Conservation (phyloP, 1,140 invertebrate species). For the Cydia splendana region DNA sequence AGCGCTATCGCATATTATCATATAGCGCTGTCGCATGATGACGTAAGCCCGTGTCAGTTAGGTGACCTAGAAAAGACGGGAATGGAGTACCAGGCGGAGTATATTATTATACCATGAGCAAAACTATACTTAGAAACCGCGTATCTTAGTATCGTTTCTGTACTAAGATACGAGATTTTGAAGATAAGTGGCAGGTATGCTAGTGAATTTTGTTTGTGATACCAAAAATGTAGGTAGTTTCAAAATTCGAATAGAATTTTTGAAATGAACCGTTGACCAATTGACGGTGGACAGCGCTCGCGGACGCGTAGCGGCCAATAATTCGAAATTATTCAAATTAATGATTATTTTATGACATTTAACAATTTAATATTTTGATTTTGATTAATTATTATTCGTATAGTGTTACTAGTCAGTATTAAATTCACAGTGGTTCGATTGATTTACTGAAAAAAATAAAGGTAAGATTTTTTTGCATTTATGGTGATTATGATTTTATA, state of each 20-base stretch:
- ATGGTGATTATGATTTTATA: too few species aligned
- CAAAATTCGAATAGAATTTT: background rate
- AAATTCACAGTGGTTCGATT: background rate
- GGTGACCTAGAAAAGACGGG: too few species aligned
- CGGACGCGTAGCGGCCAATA: constrained; percentile 19
- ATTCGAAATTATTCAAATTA: constrained; percentile 4
- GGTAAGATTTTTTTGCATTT: background rate
- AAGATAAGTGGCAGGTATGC: background rate
- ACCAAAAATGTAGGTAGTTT: constrained; percentile 2
- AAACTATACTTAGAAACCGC: too few species aligned
- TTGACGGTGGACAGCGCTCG: constrained; percentile 25
- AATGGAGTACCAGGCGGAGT: too few species aligned
- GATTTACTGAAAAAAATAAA: background rate
- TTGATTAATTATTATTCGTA: background rate
- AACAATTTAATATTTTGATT: background rate
- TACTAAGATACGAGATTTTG: background rate
- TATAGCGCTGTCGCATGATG: too few species aligned
- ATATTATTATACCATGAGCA: too few species aligned
- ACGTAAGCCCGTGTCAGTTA: too few species aligned
- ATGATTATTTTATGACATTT: constrained; percentile 4
- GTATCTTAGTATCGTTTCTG: too few species aligned
- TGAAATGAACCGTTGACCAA: constrained; percentile 5
- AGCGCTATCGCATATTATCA: too few species aligned
- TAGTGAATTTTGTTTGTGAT: background rate
- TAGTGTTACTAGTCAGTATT: background rate